phyloP scores from a whole-genome alignment of 2,113 vertebrate species.

The Amblyornis subalaris region DNA sequence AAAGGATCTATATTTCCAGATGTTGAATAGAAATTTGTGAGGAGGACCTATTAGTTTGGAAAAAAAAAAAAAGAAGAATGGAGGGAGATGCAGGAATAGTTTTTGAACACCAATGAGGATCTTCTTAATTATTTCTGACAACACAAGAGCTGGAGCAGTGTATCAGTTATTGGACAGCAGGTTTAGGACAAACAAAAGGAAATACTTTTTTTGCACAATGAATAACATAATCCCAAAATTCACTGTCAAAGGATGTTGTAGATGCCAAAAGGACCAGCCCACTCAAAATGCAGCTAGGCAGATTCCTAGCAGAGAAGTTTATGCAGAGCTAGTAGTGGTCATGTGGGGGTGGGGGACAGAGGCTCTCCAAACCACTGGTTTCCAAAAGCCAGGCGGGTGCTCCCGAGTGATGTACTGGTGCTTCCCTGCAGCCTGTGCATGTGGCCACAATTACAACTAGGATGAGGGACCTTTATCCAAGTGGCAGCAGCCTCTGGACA shows the following conservation, averaged over 20 bases:
- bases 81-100: not conserved
- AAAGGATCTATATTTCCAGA: not conserved
- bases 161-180: not conserved
- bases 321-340: not conserved
- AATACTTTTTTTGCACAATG: not conserved
- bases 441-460: accelerated
- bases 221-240: not conserved
- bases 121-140: not conserved
- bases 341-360: not conserved
- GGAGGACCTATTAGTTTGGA: not conserved
- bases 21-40: not conserved
- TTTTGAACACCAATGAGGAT: not conserved
- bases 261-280: not conserved
- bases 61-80: not conserved
- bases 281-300: not conserved
- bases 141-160: not conserved
- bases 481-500: not conserved
- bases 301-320: not conserved
- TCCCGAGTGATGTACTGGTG: accelerated
- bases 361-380: not conserved
- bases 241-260: not conserved
- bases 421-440: not conserved
- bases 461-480: not conserved
- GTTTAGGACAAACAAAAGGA: not conserved
- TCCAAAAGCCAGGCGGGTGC: not conserved